Evolutionary conservation across 2,888 invertebrate species (phyloP), one percentile per base, ranked within the genome.

Genomic region (Tetragnatha montana): DNA sequence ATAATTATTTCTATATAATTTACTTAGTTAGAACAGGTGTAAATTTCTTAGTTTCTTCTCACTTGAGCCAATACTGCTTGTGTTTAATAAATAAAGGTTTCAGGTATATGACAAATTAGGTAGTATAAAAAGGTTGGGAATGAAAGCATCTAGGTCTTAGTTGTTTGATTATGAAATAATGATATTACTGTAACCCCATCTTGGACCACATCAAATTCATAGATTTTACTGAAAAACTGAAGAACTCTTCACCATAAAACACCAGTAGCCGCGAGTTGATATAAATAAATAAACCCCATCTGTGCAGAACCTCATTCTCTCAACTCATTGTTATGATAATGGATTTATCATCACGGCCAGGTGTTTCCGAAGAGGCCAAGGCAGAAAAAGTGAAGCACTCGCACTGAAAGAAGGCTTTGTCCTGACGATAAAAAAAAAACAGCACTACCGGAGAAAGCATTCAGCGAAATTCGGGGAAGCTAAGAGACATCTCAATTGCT

Each of bases 351-450:
- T 12, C 47, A n/a, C n/a, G 75, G 8, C 75, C 75, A 49, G 75
- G 75, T 75, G 75, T 75, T 75, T 49, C n/a, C 2, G 75, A 75
- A 47, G n/a, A 21, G 8, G 49, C 75, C 35, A 60, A 8, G 60
- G 8, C 14, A 60, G 60, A 60, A 17, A 60, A 17, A 35, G 47
- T 17, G 74, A 75, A 47, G 49, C n/a, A 75, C 47, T 49, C 49
- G 17, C 47, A 47, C n/a, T 6, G 17, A 75, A 75, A 68, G 68
- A 12, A 35, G 35, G 21, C 21, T 79, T 68, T 78, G 60, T 80
- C 17, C 10, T 8, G 17, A 10, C 8, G 35, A 75, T 35, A 35
- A 35, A 47, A 35, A 10, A 47, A 19, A 76, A 49, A 47, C 17
- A 50, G 50, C 14, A 35, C 35, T 35, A 35, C 60, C 8, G 60